Evolutionary conservation across 2,113 vertebrate genomes (phyloP).

Genomic region (Pollimyrus isidori): DNA sequence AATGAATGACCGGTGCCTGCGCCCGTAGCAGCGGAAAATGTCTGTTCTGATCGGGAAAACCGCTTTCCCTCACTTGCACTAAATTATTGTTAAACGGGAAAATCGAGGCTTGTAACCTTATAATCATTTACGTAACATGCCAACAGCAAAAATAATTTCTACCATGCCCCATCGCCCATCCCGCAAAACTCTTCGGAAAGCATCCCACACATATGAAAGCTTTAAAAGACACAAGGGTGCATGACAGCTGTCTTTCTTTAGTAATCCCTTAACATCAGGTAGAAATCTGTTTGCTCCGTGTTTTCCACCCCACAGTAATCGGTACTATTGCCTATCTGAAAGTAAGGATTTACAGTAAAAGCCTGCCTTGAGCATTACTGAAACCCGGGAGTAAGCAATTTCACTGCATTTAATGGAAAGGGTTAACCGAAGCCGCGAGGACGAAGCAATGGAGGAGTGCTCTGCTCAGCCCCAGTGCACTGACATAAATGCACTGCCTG

Average conservation of each 20-base stretch:
- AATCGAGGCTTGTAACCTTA: background rate
- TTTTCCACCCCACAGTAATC: background rate
- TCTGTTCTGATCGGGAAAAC: background rate
- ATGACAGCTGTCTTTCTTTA: background rate
- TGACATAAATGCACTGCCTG: slow-evolving; percentile 2
- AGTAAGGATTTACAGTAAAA: background rate
- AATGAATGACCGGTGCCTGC: background rate
- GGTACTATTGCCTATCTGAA: slow-evolving; percentile 3
- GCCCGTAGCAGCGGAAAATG: background rate
- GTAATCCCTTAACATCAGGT: background rate
- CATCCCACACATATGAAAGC: background rate
- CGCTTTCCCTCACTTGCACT: background rate
- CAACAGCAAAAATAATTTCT: background rate
- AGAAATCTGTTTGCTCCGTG: background rate
- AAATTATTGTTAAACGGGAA: background rate
- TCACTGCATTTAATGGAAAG: background rate
- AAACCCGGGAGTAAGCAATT: background rate
- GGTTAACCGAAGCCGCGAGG: background rate
- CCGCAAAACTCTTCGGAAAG: background rate
- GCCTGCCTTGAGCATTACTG: background rate
- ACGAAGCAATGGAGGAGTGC: slow-evolving; percentile 17
- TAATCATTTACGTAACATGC: background rate
- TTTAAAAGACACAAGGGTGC: background rate
- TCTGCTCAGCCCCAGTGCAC: background rate
- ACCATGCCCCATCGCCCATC: background rate